phyloP scores from a whole-genome alignment of 2,113 vertebrate species.

The Hippoglossus stenolepis region DNA sequence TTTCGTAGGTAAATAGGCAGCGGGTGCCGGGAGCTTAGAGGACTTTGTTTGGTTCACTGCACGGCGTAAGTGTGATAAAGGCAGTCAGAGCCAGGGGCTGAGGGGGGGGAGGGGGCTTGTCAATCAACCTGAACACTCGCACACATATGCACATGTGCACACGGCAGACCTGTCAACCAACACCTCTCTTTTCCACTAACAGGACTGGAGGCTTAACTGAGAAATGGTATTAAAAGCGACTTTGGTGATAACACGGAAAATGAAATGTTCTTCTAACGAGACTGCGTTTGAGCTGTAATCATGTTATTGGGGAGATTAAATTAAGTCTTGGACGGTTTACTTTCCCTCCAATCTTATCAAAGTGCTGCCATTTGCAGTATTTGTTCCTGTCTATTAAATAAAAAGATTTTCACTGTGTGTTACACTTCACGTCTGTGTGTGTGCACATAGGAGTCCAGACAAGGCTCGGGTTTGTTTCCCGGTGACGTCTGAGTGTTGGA shows the following conservation, averaged over 20 bases:
- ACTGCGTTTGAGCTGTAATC: conserved; percentile 44
- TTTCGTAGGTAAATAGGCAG: conserved; percentile 57
- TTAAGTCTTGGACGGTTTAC: conserved; percentile 46
- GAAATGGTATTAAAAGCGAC: conserved; percentile 46
- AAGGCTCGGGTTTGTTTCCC: conserved; percentile 44
- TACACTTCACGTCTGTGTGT: not conserved
- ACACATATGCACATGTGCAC: conserved; percentile 12
- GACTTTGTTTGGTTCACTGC: conserved; percentile 52
- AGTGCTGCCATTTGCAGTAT: conserved; percentile 33
- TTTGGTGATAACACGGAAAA: conserved; percentile 60
- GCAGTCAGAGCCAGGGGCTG: conserved; percentile 21
- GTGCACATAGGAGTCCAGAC: conserved; percentile 27
- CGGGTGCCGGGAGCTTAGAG: conserved; percentile 57
- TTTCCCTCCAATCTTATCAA: conserved; percentile 57
- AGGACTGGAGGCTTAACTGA: conserved; percentile 21
- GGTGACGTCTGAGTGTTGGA: conserved; percentile 39
- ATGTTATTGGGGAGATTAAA: conserved; percentile 63
- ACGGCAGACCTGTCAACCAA: conserved; percentile 7
- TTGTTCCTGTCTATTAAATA: conserved; percentile 38
- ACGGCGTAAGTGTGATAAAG: conserved; percentile 51
- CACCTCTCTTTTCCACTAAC: conserved; percentile 36
- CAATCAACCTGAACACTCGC: conserved; percentile 51
- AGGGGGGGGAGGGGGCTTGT: conserved; percentile 42
- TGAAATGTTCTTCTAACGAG: conserved; percentile 50
- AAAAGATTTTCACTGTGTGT: conserved; percentile 18